phyloP scores from a whole-genome alignment of 2,113 vertebrate genomes.

The Corythornis cristatus region DNA sequence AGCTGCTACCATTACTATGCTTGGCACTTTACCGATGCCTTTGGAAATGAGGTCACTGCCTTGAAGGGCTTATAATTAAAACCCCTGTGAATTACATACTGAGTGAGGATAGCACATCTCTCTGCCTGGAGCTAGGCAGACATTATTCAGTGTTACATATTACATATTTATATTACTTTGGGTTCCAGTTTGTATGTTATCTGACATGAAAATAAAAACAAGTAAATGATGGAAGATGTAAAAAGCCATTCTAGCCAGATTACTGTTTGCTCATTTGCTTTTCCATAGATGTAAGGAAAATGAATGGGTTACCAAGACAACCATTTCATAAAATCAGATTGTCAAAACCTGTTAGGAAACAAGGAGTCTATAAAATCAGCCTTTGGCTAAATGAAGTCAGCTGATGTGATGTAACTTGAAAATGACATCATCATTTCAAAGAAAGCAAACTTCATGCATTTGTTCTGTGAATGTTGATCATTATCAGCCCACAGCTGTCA shows the following conservation, averaged over 20 bases:
- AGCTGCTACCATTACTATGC: not conserved
- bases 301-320: slow-evolving; percentile 52
- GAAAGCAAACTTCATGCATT: not conserved
- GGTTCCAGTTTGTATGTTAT: not conserved
- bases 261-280: not conserved
- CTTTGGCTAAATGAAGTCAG: slow-evolving; percentile 1
- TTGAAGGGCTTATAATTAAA: slow-evolving; percentile 57
- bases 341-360: slow-evolving; percentile 55
- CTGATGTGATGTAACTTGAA: not conserved
- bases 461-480: not conserved
- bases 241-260: not conserved
- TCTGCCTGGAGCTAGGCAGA: not conserved
- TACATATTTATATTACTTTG: not conserved
- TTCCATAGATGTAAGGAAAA: slow-evolving; percentile 44
- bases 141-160: not conserved
- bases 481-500: not conserved
- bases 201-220: not conserved
- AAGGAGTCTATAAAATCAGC: slow-evolving; percentile 18
- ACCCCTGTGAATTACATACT: slow-evolving; percentile 26
- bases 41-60: slow-evolving; percentile 58
- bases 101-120: not conserved
- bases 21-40: slow-evolving; percentile 48
- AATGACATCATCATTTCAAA: slow-evolving; percentile 9
- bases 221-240: not conserved
- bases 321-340: slow-evolving; percentile 22